phyloP scores from a whole-genome alignment of 2,797 vertebrate species.

The Eospalax fontanierii region DNA sequence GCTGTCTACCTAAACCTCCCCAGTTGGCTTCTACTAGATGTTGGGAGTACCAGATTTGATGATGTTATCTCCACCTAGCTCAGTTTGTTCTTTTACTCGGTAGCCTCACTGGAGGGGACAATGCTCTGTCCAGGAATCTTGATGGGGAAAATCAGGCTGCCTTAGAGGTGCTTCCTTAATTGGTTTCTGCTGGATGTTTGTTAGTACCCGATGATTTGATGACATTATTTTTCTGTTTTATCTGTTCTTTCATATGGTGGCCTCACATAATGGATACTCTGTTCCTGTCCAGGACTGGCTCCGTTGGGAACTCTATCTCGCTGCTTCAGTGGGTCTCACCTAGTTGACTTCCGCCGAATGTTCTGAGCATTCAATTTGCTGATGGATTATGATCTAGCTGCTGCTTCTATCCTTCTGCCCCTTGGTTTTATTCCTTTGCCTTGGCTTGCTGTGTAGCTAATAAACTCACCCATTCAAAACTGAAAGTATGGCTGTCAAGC shows the following conservation, averaged over 20 bases:
- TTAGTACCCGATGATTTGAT: neutral
- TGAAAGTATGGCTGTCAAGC: neutral
- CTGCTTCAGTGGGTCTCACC: neutral
- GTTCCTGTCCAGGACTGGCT: neutral
- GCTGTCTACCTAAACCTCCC: neutral
- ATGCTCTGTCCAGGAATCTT: neutral
- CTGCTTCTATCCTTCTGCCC: neutral
- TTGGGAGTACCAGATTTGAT: neutral
- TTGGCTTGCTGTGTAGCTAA: neutral
- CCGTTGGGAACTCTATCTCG: neutral
- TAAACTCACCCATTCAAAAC: neutral
- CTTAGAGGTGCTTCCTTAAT: neutral
- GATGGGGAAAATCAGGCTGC: neutral
- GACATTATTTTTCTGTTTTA: neutral
- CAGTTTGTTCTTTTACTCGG: neutral
- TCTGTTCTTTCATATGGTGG: neutral
- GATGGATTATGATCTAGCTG: neutral
- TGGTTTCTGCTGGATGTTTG: neutral
- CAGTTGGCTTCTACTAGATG: neutral
- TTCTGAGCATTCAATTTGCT: neutral
- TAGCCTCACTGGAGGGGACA: too few relatives aligned
- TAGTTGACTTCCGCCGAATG: neutral
- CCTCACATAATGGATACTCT: neutral
- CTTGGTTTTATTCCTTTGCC: neutral
- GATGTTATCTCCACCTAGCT: neutral